Percentiles rank a stretch among this genome's conserved stretches.
phyloP scores from a whole-genome alignment of 2,113 vertebrate species.

The Anas platyrhynchos region DNA sequence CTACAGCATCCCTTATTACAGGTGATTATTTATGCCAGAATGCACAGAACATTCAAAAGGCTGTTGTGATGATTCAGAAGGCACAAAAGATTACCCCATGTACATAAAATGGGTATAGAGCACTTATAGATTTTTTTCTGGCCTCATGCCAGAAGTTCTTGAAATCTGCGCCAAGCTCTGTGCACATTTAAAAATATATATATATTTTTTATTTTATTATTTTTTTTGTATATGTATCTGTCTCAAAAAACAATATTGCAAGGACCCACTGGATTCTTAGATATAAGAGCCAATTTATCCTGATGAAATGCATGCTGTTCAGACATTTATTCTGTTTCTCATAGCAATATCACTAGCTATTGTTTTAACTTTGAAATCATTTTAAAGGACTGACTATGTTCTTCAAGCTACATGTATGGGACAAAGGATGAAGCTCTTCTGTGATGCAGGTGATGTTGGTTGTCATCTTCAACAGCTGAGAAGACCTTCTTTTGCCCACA shows the following conservation, averaged over 20 bases:
- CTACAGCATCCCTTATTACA: not conserved
- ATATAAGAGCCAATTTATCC: not conserved
- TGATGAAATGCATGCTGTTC: not conserved
- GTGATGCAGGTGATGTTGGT: too few relatives aligned
- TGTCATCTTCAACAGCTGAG: not conserved
- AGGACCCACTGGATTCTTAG: not conserved
- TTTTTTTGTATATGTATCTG: not conserved
- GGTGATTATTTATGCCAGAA: not conserved
- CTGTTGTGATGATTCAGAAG: not conserved
- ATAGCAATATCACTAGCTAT: not conserved
- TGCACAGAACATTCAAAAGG: not conserved
- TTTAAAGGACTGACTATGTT: fast-evolving
- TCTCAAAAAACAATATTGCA: not conserved
- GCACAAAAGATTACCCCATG: not conserved
- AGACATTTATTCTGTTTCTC: not conserved
- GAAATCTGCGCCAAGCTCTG: not conserved
- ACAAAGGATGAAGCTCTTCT: not conserved
- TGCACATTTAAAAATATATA: not conserved
- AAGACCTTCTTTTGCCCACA: not conserved
- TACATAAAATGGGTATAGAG: not conserved
- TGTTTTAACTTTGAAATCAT: not conserved
- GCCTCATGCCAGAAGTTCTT: not conserved
- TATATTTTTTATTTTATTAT: too few relatives aligned
- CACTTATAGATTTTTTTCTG: not conserved
- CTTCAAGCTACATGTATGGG: fast-evolving